Percentiles rank a stretch among this genome's conserved stretches.
Conservation (phyloP, 92 coral and sea anemone species). For the Porites rus region DNA sequence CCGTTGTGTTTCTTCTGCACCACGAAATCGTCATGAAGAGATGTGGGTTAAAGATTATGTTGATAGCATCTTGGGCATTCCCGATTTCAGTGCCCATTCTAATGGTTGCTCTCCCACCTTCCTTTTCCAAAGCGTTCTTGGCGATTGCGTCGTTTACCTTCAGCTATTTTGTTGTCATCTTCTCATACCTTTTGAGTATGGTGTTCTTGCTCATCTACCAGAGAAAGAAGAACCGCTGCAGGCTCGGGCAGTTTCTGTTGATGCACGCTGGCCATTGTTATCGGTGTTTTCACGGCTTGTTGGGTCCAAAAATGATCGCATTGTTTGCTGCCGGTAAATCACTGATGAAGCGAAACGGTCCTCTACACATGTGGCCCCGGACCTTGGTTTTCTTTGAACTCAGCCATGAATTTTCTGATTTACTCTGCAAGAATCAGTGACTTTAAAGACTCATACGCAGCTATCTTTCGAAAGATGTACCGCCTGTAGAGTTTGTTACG, state of each 20-base stretch:
- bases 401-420: conserved; percentile 36
- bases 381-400: conserved; percentile 53
- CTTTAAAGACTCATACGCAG: background rate
- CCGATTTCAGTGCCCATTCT: conserved; percentile 22
- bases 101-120: background rate
- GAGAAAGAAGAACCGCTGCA: background rate
- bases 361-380: conserved; percentile 54
- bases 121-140: conserved; percentile 17
- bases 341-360: background rate
- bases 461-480: background rate
- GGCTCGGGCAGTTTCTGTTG: background rate
- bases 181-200: background rate
- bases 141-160: conserved; percentile 2
- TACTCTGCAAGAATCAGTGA: conserved; percentile 31
- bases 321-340: background rate
- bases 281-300: conserved; percentile 25
- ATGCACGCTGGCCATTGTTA: conserved; percentile 45
- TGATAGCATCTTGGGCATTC: conserved; percentile 43
- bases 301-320: conserved; percentile 23
- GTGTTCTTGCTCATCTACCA: conserved; percentile 1
- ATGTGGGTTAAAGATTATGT: conserved; percentile 50
- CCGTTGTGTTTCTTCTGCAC: conserved; percentile 50
- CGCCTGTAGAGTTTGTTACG: background rate
- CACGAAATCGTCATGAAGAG: conserved; percentile 43
- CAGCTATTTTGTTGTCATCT: conserved; percentile 1